These are phyloP conservation scores for Scaeva pyrastri DNA, from an alignment of 2,888 invertebrate species.

Conservation along the genomic window DNA sequence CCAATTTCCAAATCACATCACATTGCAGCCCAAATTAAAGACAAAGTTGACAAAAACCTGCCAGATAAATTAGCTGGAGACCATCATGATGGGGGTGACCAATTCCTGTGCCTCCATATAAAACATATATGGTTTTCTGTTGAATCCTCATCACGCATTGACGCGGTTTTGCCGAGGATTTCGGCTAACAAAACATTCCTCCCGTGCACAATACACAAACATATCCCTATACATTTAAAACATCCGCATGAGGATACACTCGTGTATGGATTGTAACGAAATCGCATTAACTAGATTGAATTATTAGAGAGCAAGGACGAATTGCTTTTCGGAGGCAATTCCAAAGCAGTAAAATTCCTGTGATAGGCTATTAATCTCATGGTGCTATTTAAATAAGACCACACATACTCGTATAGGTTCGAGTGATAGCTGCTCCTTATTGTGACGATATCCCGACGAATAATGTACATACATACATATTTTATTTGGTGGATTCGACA, in stretches of 20 bases:
- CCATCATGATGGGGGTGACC: not conserved
- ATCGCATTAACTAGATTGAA: constrained; percentile 55
- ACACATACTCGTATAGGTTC: not conserved
- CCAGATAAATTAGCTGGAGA: constrained; percentile 56
- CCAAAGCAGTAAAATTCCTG: constrained; percentile 15
- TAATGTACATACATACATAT: not conserved
- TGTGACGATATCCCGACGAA: not conserved
- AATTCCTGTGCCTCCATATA: not conserved
- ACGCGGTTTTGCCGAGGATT: not conserved
- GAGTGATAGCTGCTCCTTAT: not conserved
- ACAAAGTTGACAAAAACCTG: constrained; percentile 27
- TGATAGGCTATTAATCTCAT: constrained; percentile 39
- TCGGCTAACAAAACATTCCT: not conserved
- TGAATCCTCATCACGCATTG: not conserved
- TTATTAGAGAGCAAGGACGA: constrained; percentile 13
- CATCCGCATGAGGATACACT: not conserved
- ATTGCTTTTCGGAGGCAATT: constrained; percentile 26
- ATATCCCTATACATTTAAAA: not conserved
- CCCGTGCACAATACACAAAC: not conserved
- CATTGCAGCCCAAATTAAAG: not conserved
- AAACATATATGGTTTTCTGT: not conserved
- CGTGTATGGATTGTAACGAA: constrained; percentile 29
- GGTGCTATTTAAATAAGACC: constrained; percentile 13
- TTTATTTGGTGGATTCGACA: too few relatives aligned
- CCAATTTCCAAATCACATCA: constrained; percentile 62